Percentiles rank a stretch among this genome's conserved stretches.
These are phyloP conservation scores for Ricordea florida DNA, from an alignment of 92 coral and sea anemone genomes.

Conservation along the genomic window DNA sequence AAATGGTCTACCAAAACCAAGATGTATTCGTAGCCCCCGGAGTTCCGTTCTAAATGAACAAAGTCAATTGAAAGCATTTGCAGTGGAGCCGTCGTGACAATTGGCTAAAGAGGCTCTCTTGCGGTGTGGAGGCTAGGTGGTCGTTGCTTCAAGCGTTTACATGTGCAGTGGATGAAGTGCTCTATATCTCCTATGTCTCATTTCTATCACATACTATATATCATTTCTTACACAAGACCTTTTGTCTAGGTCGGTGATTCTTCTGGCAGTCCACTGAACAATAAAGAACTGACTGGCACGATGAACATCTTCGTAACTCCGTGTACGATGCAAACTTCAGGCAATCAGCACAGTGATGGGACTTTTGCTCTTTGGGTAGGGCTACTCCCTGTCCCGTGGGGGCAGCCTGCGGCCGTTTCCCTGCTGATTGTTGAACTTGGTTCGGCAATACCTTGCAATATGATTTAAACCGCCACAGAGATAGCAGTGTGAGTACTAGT, in stretches of 20 bases:
- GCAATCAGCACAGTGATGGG: constrained; percentile 57
- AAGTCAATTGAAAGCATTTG: constrained; percentile 15
- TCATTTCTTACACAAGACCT: constrained; percentile 46
- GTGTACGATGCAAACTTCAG: constrained; percentile 20
- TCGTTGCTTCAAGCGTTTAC: constrained; percentile 20
- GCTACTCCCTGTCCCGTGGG: constrained; percentile 63
- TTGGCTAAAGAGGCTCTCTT: constrained; percentile 46
- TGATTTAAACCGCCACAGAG: no score
- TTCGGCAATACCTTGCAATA: no score
- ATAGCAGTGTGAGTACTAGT: no score
- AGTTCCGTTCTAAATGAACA: background rate
- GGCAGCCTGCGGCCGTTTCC: no score
- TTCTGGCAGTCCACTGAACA: constrained; percentile 58
- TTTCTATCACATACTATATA: constrained; percentile 35
- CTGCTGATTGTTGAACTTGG: no score
- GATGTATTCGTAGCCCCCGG: background rate
- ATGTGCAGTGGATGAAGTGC: constrained; percentile 47
- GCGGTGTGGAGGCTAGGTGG: constrained; percentile 21
- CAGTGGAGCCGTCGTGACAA: constrained; percentile 22
- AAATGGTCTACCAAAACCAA: constrained; percentile 14
- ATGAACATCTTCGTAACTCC: constrained; percentile 24
- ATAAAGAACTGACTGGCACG: constrained; percentile 28
- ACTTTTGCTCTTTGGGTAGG: constrained; percentile 13
- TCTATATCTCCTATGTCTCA: constrained; percentile 23
- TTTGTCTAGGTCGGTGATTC: constrained; percentile 58